Evolutionary conservation across 2,888 invertebrate genomes (phyloP), one percentile per base, ranked within the genome.

Genomic region (Pardosa pseudoannulata): DNA sequence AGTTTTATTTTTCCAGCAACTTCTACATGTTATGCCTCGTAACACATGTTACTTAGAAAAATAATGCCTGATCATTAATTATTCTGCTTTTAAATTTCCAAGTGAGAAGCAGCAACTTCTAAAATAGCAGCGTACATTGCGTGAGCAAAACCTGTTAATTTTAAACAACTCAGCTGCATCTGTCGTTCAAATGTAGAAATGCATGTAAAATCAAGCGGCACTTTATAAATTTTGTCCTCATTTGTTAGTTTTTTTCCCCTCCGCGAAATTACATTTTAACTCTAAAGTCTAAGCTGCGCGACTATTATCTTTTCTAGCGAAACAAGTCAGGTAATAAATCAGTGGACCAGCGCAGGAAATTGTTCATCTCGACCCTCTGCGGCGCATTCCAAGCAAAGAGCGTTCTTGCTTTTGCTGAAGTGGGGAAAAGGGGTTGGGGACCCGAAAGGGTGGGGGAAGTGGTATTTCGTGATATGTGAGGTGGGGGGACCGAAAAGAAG

Each of bases 401-500:
- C 39, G 32, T 70, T 39, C 62, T 64, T 74, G 65, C 50, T 68
- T 68, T 76, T 67, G 64, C 64, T 50, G 46, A 27, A 27, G 13
- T n/a, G 11, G 13, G 50, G 23, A 13, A 27, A 28, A 7, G 36
- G 64, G 31, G 16, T n/a, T 5, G 50, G 39, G 56, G 23, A 6
- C 23, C 9, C 5, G 56, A 23, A 23, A 56, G 39, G 56, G 78
- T 39, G 39, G 16, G 64, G 72, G 19, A 39, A 36, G 19, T 19
- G 13, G 65, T 31, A 56, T 56, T 56, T 56, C 56, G 56, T n/a
- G 56, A 56, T 65, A n/a, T 29, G 46, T 32, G 74, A 13, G 5
- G 71, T 32, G 19, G 31, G 68, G 41, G 79, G 62, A 70, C 19
- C 16, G 71, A 83, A 83, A 76, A 71, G 73, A 85, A 78, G 67